Evolutionary conservation across 2,888 invertebrate species (phyloP).

Genomic region (Drosophila melanocephala): DNA sequence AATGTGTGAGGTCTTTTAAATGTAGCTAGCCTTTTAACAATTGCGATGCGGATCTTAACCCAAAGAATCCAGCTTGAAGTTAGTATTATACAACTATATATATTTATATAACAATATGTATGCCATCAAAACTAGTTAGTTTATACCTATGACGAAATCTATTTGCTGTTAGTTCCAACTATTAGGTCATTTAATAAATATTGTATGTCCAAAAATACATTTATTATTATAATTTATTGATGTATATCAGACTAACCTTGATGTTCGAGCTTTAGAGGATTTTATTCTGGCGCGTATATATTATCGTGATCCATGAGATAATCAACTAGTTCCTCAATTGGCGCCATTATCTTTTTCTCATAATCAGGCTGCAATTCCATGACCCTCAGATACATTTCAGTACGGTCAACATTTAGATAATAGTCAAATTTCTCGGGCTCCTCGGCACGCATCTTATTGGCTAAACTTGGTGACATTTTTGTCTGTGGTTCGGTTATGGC

Average conservation of each 20-base stretch:
- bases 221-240: background rate
- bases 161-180: slow-evolving; percentile 42
- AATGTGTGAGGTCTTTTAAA: slow-evolving; percentile 33
- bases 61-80: slow-evolving; percentile 39
- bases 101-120: slow-evolving; percentile 28
- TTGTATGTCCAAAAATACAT: slow-evolving; percentile 6
- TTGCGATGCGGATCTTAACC: slow-evolving; percentile 21
- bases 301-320: slow-evolving; percentile 58
- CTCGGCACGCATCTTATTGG: slow-evolving; percentile 76
- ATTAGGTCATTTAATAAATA: slow-evolving; percentile 36
- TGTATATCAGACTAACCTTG: too few species aligned
- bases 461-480: slow-evolving; percentile 82
- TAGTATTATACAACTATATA: slow-evolving; percentile 48
- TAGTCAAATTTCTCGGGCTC: slow-evolving; percentile 83
- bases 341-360: slow-evolving; percentile 73
- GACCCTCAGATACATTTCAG: slow-evolving; percentile 82
- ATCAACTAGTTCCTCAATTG: slow-evolving; percentile 81
- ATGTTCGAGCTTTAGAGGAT: background rate
- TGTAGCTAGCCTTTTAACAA: slow-evolving; percentile 52
- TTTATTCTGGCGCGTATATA: background rate
- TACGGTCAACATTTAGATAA: slow-evolving; percentile 84
- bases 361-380: slow-evolving; percentile 83
- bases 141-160: slow-evolving; percentile 29
- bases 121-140: slow-evolving; percentile 47
- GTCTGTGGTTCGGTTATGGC: slow-evolving; percentile 84